These are phyloP conservation scores for Hypercompe scribonia DNA, from an alignment of 2,888 invertebrate genomes.

Conservation along the genomic window DNA sequence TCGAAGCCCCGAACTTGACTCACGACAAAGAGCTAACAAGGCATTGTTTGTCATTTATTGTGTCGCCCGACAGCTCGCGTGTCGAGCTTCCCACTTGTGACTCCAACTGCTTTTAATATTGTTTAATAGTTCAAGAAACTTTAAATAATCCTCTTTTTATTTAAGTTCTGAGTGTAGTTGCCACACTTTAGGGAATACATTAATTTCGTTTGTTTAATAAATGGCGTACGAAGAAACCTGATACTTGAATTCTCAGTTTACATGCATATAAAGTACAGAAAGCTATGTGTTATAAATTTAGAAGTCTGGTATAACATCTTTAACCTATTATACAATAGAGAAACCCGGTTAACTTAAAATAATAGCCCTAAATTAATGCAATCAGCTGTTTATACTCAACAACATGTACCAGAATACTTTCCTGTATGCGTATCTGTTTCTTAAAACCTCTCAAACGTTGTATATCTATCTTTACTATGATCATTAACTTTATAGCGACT, in stretches of 20 bases:
- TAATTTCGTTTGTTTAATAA: too few species aligned
- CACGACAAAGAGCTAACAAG: constrained; percentile 81
- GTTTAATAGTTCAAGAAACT: neutral
- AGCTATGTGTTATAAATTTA: neutral
- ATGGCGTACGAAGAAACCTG: neutral
- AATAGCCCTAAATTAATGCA: neutral
- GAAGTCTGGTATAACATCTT: neutral
- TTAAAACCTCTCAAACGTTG: neutral
- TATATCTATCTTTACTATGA: constrained; percentile 12
- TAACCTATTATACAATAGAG: neutral
- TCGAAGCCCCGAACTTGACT: constrained; percentile 65
- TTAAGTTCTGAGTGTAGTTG: too few species aligned
- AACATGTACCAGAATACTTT: constrained; percentile 1
- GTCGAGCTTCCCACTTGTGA: constrained; percentile 2
- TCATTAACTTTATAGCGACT: constrained; percentile 17
- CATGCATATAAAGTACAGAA: neutral
- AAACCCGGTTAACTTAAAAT: constrained; percentile 14
- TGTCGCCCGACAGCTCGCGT: constrained; percentile 48
- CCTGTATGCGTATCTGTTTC: neutral
- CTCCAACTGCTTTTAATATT: neutral
- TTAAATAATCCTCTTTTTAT: neutral
- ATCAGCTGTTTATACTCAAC: constrained; percentile 12
- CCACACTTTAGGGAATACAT: too few species aligned
- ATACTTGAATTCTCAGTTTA: neutral
- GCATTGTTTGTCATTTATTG: constrained; percentile 76